Base-by-base conservation (phyloP, 2,113 vertebrate species). In the Melanotaenia duboulayi region DNA sequence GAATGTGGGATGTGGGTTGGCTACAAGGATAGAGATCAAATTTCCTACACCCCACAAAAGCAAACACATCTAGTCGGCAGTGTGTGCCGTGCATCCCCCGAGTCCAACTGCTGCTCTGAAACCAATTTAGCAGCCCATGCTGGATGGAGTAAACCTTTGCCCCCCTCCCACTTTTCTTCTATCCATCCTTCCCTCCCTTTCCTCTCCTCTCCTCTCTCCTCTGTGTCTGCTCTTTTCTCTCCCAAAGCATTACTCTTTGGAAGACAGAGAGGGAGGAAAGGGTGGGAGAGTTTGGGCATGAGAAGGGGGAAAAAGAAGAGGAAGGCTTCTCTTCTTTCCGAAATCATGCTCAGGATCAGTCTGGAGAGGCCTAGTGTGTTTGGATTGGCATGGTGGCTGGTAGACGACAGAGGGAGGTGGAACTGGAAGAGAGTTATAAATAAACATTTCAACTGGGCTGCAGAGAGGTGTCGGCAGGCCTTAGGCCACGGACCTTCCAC, bases 61-160 rank as follows among this genome's bases (percentile, higher is more conserved):
- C 89, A 92, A 92, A 92, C 90, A 90, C 78, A 87, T 89, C 88
- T 79, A 82, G 87, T 86, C 86, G 74, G 78, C 87, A 87, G 79
- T 90, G 86, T 90, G 87, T 84, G 87, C 86, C 82, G 82, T 66
- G 91, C 65, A 86, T 93, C 87, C 92, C 92, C 82, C 88, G 94
- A 94, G 93, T 91, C 91, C 94, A 93, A 94, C 93, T 92, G 61
- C 93, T 93, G 94, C 91, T 94, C 94, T 94, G 93, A 95, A 95
- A 94, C 93, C 90, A 94, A 95, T 95, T 95, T 95, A 94, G 93
- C 92, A 92, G 94, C 91, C 92, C 89, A 89, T 87, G 91, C 92
- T 91, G 93, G 93, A 94, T 94, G 92, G 90, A 95, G 94, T 94
- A 89, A 95, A 93, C 83, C 78, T 88, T 90, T 87, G 79, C 91